Conservation (phyloP, 1,140 invertebrate genomes). For the Drosophila truncata region DNA sequence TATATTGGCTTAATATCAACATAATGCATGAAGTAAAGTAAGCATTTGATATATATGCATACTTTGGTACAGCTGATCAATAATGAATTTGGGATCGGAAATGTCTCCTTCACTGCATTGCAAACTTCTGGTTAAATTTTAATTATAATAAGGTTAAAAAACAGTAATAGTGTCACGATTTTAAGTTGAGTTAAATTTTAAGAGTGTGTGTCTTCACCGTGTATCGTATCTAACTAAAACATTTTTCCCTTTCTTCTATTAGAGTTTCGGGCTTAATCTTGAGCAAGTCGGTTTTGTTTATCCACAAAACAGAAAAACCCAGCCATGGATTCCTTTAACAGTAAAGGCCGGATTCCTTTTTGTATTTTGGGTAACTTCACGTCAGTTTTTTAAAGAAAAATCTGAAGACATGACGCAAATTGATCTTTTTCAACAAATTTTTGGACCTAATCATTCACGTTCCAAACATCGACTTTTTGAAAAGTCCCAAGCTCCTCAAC, state of each 20-base stretch:
- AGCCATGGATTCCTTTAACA: constrained; percentile 91
- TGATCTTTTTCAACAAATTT: constrained; percentile 89
- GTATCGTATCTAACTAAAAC: neutral
- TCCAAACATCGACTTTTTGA: constrained; percentile 86
- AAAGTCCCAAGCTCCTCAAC: constrained; percentile 75
- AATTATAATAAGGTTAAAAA: no score
- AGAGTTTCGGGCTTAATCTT: constrained; percentile 88
- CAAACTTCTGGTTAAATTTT: no score
- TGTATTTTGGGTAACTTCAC: constrained; percentile 98
- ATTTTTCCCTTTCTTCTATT: neutral
- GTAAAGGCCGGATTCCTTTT: constrained; percentile 95
- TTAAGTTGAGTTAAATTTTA: no score
- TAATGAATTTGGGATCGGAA: no score
- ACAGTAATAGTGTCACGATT: no score
- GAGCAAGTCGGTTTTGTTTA: constrained; percentile 94
- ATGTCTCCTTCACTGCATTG: no score
- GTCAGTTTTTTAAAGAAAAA: constrained; percentile 94
- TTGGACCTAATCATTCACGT: constrained; percentile 88
- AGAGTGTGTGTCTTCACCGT: no score
- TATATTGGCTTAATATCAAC: no score
- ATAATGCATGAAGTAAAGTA: no score
- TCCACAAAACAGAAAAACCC: constrained; percentile 85
- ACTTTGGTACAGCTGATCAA: no score
- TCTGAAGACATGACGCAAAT: constrained; percentile 86
- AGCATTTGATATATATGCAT: no score